Evolutionary conservation across 2,888 invertebrate genomes (phyloP).

Genomic region (Drosophila vallismaia): DNA sequence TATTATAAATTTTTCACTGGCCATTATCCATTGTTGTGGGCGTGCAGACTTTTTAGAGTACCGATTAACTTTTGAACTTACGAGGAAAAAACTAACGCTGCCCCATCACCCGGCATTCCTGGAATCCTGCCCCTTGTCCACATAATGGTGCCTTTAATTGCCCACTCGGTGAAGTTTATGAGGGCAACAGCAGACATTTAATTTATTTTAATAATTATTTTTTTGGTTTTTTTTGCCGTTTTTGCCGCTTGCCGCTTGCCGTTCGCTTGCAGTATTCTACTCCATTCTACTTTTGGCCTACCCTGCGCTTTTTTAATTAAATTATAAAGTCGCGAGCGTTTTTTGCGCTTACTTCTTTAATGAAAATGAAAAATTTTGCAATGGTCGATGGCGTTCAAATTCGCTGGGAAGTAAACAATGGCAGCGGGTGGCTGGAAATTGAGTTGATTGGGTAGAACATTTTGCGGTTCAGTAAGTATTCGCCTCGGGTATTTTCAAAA

Average conservation of each 20-base stretch:
- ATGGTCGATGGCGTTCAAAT: constrained; percentile 63
- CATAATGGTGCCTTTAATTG: constrained; percentile 65
- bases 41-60: constrained; percentile 11
- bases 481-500: constrained; percentile 31
- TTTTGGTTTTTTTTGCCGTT: constrained; percentile 16
- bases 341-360: constrained; percentile 48
- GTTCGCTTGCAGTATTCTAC: constrained; percentile 3
- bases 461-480: constrained; percentile 52
- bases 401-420: constrained; percentile 63
- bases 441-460: constrained; percentile 31
- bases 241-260: background rate
- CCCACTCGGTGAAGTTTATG: constrained; percentile 73
- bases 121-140: constrained; percentile 3
- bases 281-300: constrained; percentile 33
- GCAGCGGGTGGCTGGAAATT: constrained; percentile 26
- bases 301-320: constrained; percentile 70
- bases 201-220: constrained; percentile 78
- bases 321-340: constrained; percentile 71
- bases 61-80: constrained; percentile 46
- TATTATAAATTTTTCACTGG: background rate
- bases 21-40: background rate
- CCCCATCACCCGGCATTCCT: constrained; percentile 13
- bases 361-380: constrained; percentile 61
- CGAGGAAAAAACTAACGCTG: constrained; percentile 46
- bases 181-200: constrained; percentile 77